A percentile compares a stretch with the other conserved stretches of the same genome.
These are phyloP conservation scores for Cerceris rybyensis DNA, from an alignment of 2,888 invertebrate species.

Conservation along the genomic window DNA sequence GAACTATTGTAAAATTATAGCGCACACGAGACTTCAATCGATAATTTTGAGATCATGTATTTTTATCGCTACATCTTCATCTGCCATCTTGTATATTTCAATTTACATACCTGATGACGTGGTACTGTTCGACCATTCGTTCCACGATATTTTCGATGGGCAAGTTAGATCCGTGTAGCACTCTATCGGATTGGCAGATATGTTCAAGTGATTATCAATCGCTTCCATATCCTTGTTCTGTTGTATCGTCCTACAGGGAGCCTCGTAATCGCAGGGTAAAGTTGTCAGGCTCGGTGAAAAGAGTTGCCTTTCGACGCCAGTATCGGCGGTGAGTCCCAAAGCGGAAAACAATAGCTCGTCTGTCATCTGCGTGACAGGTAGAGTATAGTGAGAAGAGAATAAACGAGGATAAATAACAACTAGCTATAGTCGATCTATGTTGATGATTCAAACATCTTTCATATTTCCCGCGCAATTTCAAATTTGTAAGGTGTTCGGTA, in stretches of 20 bases:
- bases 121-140: constrained; percentile 74
- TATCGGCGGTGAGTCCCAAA: constrained; percentile 73
- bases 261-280: constrained; percentile 71
- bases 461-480: too few species aligned
- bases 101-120: constrained; percentile 68
- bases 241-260: constrained; percentile 69
- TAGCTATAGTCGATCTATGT: too few species aligned
- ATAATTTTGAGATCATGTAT: not conserved
- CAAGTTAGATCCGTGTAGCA: constrained; percentile 76
- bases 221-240: constrained; percentile 67
- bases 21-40: too few species aligned
- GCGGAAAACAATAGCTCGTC: constrained; percentile 79
- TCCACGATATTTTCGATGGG: constrained; percentile 75
- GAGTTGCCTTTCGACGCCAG: constrained; percentile 63
- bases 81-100: not conserved
- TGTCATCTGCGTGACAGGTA: constrained; percentile 72
- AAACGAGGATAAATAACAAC: not conserved
- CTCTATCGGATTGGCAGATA: constrained; percentile 60
- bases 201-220: constrained; percentile 56
- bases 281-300: constrained; percentile 59
- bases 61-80: not conserved
- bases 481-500: too few species aligned
- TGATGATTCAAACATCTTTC: too few species aligned
- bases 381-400: not conserved
- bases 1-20: too few species aligned